Evolutionary conservation across 2,113 vertebrate species (phyloP), one percentile per base, ranked within the genome.

Genomic region (Chitala chitala): DNA sequence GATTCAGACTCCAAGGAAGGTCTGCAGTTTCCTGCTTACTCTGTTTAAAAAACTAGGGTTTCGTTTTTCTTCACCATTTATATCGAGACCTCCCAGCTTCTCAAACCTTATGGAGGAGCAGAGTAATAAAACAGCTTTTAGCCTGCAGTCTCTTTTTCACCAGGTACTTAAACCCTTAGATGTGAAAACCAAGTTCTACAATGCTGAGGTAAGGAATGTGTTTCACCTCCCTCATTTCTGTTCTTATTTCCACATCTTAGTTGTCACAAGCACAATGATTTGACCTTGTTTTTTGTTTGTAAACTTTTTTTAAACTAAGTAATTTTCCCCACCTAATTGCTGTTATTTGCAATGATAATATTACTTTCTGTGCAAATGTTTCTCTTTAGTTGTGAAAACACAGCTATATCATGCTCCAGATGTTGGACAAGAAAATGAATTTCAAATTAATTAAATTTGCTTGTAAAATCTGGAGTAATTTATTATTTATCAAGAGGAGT

Each of bases 171-270:
- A 99, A 85, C 97, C 97, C 40, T 79, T 99, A 64, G 97, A 99
- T 78, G 97, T 99, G 82, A 99, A 99, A 92, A 99, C 97, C 56
- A 99, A 99, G 83, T 99, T 99, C 90, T 99, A 98, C 89, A 98
- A 98, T 46, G 97, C 97, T 2, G 97, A 98, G 93, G 97, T 98
- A 87, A 91, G 90, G 33, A 1, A 50, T 1, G n/a, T 24, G 29
- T 69, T 22, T 15, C 13, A n/a, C n/a, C n/a, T n/a, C n/a, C n/a
- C n/a, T n/a, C n/a, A n/a, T n/a, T n/a, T n/a, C n/a, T n/a, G n/a
- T n/a, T n/a, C n/a, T n/a, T n/a, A n/a, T n/a, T n/a, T n/a, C n/a
- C n/a, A n/a, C n/a, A n/a, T n/a, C n/a, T n/a, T n/a, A n/a, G n/a
- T n/a, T n/a, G n/a, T n/a, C n/a, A n/a, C n/a, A n/a, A n/a, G n/a